Conservation (phyloP, 2,113 vertebrate genomes). For the Nycticryphes semicollaris region DNA sequence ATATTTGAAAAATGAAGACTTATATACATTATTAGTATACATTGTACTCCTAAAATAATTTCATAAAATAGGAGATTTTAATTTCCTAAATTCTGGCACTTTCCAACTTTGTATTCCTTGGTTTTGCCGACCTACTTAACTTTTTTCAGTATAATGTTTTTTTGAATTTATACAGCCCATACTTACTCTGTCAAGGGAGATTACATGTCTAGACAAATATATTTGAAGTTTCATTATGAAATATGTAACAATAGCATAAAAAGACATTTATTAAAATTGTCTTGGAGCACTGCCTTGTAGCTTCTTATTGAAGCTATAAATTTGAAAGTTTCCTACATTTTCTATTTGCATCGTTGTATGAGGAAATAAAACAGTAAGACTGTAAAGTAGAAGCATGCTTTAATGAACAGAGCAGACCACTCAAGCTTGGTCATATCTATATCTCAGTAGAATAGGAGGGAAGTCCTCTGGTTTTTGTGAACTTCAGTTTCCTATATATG, state of each 20-base stretch:
- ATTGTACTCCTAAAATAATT: neutral
- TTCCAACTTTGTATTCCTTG: neutral
- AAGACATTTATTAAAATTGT: neutral
- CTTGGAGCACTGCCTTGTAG: neutral
- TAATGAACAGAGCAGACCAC: neutral
- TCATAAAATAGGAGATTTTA: neutral
- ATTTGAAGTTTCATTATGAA: neutral
- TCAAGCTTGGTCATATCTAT: neutral
- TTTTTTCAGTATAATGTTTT: neutral
- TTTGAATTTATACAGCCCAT: neutral
- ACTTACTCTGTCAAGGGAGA: neutral
- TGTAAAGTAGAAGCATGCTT: neutral
- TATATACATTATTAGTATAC: neutral
- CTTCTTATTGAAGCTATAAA: neutral
- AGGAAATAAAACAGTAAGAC: neutral
- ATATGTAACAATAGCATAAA: neutral
- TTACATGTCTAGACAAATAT: neutral
- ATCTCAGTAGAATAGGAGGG: neutral
- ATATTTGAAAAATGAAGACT: neutral
- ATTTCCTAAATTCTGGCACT: neutral
- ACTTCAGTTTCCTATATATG: neutral
- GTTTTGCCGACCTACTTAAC: neutral
- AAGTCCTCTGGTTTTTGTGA: neutral
- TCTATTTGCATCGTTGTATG: neutral
- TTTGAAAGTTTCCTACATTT: neutral